Conservation (phyloP, 2,888 invertebrate genomes). For the Mactromeris polynyma region DNA sequence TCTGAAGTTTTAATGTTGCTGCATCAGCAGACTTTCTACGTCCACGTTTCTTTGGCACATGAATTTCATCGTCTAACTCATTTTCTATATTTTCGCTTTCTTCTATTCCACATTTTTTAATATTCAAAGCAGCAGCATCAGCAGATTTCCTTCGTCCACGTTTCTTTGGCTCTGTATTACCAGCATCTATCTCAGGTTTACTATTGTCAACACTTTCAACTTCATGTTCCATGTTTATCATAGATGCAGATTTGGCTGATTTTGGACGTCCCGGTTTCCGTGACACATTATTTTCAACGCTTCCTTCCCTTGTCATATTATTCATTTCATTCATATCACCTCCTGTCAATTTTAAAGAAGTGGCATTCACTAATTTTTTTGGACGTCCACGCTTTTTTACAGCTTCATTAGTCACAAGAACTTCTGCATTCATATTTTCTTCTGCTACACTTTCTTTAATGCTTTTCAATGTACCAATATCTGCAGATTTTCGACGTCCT, state of each 20-base stretch:
- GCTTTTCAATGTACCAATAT: background rate
- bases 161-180: background rate
- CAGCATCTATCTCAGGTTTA: background rate
- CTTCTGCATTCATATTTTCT: too few species aligned
- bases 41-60: conserved; percentile 11
- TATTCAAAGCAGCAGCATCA: conserved; percentile 42
- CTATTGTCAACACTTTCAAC: background rate
- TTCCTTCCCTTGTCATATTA: background rate
- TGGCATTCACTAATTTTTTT: background rate
- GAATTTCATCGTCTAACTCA: background rate
- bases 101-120: conserved; percentile 21
- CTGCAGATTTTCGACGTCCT: background rate
- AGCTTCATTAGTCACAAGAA: too few species aligned
- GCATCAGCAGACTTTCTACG: conserved; percentile 47
- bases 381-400: background rate
- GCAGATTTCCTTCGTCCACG: conserved; percentile 45
- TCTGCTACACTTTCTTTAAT: background rate
- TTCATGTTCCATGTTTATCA: background rate
- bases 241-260: background rate
- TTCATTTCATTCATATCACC: background rate
- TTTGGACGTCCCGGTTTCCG: background rate
- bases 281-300: background rate
- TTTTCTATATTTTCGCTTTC: background rate
- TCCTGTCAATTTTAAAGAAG: background rate
- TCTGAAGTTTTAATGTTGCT: conserved; percentile 36